phyloP scores from a whole-genome alignment of 2,113 vertebrate genomes.

The Datnioides undecimradiatus region DNA sequence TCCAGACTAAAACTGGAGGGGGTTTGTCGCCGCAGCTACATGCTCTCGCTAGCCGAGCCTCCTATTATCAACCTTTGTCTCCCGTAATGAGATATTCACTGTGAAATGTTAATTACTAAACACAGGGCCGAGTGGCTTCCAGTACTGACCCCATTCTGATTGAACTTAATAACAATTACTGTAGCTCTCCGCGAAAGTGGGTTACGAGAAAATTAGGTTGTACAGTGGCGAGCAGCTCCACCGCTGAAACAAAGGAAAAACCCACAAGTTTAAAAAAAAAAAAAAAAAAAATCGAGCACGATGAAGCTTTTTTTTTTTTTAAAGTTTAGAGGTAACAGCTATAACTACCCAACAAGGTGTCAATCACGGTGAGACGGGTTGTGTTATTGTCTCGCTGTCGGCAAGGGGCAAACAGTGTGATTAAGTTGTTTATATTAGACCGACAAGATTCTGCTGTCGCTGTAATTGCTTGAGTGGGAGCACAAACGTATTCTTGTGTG shows the following conservation, averaged over 20 bases:
- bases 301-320: not conserved
- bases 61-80: slow-evolving; percentile 70
- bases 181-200: slow-evolving; percentile 67
- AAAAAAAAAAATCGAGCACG: slow-evolving; percentile 1
- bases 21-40: slow-evolving; percentile 34
- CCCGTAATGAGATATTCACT: slow-evolving; percentile 79
- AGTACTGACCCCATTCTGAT: slow-evolving; percentile 79
- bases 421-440: slow-evolving; percentile 6
- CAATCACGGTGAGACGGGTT: not conserved
- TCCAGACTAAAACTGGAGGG: slow-evolving; percentile 42
- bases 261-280: slow-evolving; percentile 16
- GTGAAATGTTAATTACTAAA: slow-evolving; percentile 82
- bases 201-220: slow-evolving; percentile 77
- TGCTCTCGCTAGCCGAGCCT: slow-evolving; percentile 42
- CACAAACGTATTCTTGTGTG: not conserved
- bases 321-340: not conserved
- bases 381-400: not conserved
- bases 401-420: not conserved
- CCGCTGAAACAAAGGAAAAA: slow-evolving; percentile 68
- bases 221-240: slow-evolving; percentile 33
- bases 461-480: not conserved
- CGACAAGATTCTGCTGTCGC: not conserved
- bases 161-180: slow-evolving; percentile 81
- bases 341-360: not conserved
- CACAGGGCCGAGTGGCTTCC: slow-evolving; percentile 72